Percentiles rank a stretch among this genome's conserved stretches.
These are phyloP conservation scores for Pseudocheirus occidentalis DNA, from an alignment of 2,797 vertebrate species.

Conservation along the genomic window DNA sequence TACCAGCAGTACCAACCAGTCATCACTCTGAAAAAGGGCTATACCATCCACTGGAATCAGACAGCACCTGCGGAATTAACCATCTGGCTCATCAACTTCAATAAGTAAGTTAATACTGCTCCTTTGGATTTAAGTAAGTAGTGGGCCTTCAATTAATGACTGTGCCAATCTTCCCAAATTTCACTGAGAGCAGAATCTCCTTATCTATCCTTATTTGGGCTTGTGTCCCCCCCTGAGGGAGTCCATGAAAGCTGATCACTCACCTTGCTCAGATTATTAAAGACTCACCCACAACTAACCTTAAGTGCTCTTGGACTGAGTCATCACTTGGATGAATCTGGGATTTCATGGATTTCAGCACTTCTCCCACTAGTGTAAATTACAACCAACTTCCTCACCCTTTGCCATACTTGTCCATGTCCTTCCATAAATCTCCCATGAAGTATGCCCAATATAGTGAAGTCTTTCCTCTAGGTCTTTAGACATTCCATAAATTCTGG, in stretches of 20 bases:
- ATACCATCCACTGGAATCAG: slow-evolving; percentile 97
- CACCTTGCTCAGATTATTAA: background rate
- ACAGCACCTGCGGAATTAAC: slow-evolving; percentile 92
- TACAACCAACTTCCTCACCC: background rate
- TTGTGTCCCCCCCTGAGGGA: background rate
- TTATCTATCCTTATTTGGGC: background rate
- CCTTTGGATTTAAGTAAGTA: background rate
- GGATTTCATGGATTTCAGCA: background rate
- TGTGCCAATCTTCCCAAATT: background rate
- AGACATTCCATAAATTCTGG: background rate
- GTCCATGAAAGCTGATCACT: background rate
- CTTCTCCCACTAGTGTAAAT: background rate
- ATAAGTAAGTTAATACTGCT: slow-evolving; percentile 87
- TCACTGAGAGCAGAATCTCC: background rate
- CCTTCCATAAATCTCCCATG: background rate
- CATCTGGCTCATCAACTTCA: slow-evolving; percentile 98
- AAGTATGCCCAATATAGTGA: background rate
- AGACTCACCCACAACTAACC: background rate
- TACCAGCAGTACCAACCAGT: slow-evolving; percentile 99
- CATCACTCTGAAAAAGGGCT: slow-evolving; percentile 92
- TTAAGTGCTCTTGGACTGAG: background rate
- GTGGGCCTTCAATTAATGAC: background rate
- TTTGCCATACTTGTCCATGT: background rate
- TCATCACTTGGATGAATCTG: background rate
- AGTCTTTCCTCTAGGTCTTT: background rate